phyloP scores from a whole-genome alignment of 1,140 invertebrate species.

The Drosophila arizonae region DNA sequence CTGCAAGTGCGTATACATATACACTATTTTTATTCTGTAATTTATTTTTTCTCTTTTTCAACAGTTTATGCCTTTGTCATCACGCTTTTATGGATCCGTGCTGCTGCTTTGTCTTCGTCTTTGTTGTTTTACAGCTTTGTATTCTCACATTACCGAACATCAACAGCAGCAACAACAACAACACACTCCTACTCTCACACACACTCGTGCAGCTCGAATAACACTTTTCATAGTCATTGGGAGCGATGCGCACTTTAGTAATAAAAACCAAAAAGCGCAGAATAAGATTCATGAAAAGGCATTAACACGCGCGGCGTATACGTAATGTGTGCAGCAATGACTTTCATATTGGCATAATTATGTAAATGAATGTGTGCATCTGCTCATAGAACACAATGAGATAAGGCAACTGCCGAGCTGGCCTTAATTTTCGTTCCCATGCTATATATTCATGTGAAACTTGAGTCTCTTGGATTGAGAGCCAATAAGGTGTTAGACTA shows the following conservation, averaged over 20 bases:
- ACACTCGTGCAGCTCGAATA: conserved; percentile 17
- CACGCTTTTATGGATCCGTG: conserved; percentile 43
- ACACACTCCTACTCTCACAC: background rate
- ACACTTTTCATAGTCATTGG: conserved; percentile 54
- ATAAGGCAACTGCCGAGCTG: background rate
- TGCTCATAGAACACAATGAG: conserved; percentile 1
- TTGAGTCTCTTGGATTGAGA: no score
- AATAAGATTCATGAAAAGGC: conserved; percentile 43
- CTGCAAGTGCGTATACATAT: conserved; percentile 7
- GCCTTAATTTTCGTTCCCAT: no score
- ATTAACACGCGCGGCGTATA: conserved; percentile 38
- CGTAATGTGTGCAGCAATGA: conserved; percentile 34
- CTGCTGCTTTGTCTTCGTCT: conserved; percentile 40
- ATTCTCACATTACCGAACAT: conserved; percentile 10
- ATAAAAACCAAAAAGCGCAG: conserved; percentile 36
- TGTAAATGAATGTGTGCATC: conserved; percentile 10
- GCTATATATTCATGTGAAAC: no score
- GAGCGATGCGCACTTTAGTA: conserved; percentile 25
- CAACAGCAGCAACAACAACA: conserved; percentile 1
- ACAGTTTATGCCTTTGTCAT: conserved; percentile 55
- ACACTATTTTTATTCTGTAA: background rate
- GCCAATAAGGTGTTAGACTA: no score
- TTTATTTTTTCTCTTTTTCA: conserved; percentile 26
- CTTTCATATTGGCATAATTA: conserved; percentile 13
- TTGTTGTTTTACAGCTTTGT: conserved; percentile 57